These are phyloP conservation scores for Chromoteleia sp. DNA, from an alignment of 2,888 invertebrate genomes.

Conservation along the genomic window DNA sequence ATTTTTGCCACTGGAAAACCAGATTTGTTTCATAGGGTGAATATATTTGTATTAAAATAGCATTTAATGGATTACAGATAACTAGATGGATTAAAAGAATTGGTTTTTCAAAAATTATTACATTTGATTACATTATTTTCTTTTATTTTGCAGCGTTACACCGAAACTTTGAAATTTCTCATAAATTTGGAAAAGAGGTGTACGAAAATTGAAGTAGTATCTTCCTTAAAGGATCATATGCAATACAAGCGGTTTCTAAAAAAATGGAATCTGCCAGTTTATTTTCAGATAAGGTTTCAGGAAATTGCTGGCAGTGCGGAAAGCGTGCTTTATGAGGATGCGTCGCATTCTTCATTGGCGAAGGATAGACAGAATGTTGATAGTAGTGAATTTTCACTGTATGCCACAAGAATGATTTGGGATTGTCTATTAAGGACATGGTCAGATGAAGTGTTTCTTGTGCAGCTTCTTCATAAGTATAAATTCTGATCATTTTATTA, in stretches of 20 bases:
- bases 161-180: slow-evolving; percentile 91
- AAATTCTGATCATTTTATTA: background rate
- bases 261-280: slow-evolving; percentile 98
- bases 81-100: too few species aligned
- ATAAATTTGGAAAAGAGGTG: slow-evolving; percentile 89
- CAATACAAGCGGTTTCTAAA: slow-evolving; percentile 92
- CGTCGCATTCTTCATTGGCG: slow-evolving; percentile 77
- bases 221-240: slow-evolving; percentile 88
- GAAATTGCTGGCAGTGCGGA: slow-evolving; percentile 91
- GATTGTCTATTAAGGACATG: slow-evolving; percentile 88
- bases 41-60: background rate
- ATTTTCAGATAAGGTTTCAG: slow-evolving; percentile 97
- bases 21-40: slow-evolving; percentile 91
- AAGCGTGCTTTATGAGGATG: slow-evolving; percentile 75
- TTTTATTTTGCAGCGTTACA: slow-evolving; percentile 87
- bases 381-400: slow-evolving; percentile 77
- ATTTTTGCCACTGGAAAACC: too few species aligned
- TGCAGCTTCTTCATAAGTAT: slow-evolving; percentile 89
- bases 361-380: slow-evolving; percentile 73
- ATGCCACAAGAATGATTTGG: slow-evolving; percentile 86
- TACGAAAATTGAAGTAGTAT: slow-evolving; percentile 86
- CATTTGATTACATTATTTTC: too few species aligned
- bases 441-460: slow-evolving; percentile 91
- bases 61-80: too few species aligned
- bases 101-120: too few species aligned